Evolutionary conservation across 1,140 invertebrate species (phyloP).

Genomic region (Platyscapa corneri): DNA sequence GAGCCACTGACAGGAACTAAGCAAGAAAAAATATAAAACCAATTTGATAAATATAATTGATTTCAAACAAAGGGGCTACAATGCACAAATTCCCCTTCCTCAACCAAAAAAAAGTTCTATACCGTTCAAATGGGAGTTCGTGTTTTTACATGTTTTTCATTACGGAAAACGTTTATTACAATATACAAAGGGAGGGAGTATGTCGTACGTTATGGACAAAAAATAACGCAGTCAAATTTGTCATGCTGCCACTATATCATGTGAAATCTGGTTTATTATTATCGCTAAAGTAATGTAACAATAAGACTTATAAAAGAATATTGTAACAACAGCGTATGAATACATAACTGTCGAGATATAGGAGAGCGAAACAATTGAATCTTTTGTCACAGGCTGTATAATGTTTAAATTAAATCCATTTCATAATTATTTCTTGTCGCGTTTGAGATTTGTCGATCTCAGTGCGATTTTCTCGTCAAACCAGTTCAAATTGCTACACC

Average conservation of each 20-base stretch:
- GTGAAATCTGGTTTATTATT: conserved; percentile 60
- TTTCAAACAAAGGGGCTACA: conserved; percentile 66
- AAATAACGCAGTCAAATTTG: conserved; percentile 62
- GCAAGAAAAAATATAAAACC: conserved; percentile 58
- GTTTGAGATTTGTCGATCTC: conserved; percentile 36
- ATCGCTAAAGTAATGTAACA: conserved; percentile 64
- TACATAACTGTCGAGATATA: conserved; percentile 68
- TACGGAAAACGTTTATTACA: conserved; percentile 68
- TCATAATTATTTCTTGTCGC: conserved; percentile 65
- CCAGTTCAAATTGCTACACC: conserved; percentile 17
- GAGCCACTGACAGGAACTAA: conserved; percentile 93
- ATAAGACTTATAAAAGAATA: conserved; percentile 72
- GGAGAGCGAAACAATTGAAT: conserved; percentile 66
- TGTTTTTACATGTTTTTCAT: conserved; percentile 73
- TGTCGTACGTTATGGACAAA: conserved; percentile 48
- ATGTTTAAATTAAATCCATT: conserved; percentile 73
- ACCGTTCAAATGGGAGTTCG: conserved; percentile 68
- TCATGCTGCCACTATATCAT: conserved; percentile 68
- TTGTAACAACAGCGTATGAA: conserved; percentile 71
- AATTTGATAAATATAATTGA: conserved; percentile 62
- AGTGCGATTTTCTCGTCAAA: conserved; percentile 43
- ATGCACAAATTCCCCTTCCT: conserved; percentile 68
- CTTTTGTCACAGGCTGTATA: conserved; percentile 72
- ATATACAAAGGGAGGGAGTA: conserved; percentile 53
- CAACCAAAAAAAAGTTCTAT: conserved; percentile 66